Base-by-base conservation (phyloP, 1,140 invertebrate genomes). In the Arctopsyche grandis region DNA sequence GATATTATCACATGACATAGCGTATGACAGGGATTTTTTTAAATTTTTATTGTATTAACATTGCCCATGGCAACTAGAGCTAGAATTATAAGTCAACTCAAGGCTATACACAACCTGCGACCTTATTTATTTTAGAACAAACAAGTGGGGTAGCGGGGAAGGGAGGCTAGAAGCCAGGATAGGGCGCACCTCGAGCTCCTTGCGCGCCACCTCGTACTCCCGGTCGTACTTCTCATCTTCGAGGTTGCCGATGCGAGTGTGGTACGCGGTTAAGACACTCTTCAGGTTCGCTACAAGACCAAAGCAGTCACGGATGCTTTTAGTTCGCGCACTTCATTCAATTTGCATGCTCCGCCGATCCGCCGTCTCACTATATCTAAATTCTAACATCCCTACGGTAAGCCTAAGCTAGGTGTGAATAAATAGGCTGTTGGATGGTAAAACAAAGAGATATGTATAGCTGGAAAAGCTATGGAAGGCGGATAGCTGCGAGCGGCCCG, bases 211-310 rank as follows among this genome's bases (percentile, higher is more conserved):
- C 90, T 96, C 94, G 89, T 93, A 93, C 91, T 99, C 97, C 90
- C 97, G 92, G 92, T 99, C 97, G 91, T 97, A 98, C 91, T 98
- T 98, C 90, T 94, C 92, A 89, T 95, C 94, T 90, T 99, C 97
- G 87, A 99, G 92, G 84, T 90, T 90, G 86, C 88, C 89, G 88
- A 98, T 94, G 89, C 94, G 93, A 86, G 93, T 93, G 90, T 98
- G 93, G 91, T 98, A 96, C 87, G 91, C 91, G 87, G 90, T 92
- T 90, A 94, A 94, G 90, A 96, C 91, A 89, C 94, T 92, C 90
- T 95, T 95, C 87, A 98, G 91, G 88, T 88, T 91, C 85, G 91
- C 93, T 94, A 92, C 86, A 91, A 90, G 88, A 90, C 87, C 85
- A 89, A 69, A 89, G 79, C 81, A 83, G 82, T 83, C 82, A 83